Evolutionary conservation across 2,888 invertebrate genomes (phyloP), one percentile per base, ranked within the genome.

Genomic region (Agriopis marginaria): DNA sequence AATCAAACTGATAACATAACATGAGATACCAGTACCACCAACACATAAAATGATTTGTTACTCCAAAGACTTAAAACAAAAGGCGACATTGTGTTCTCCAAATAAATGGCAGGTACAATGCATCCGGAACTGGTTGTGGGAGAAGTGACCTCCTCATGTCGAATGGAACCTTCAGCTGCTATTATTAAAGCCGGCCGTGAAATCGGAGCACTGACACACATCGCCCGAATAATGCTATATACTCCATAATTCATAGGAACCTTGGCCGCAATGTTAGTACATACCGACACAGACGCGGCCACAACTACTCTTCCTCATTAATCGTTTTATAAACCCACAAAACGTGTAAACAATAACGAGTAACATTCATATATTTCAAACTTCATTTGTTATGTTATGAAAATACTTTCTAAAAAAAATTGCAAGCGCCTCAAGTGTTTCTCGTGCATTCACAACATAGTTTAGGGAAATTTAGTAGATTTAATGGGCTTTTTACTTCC

Each of bases 201-300:
- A 92, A 91, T 86, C 88, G 86, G 90, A 91, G 87, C 90, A 87
- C 89, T 88, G 89, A 88, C 91, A 91, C 81, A 92, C 89, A 91
- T 91, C 84, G 88, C 85, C 90, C 86, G 90, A 92, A 92, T 93
- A 92, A 92, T 91, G 90, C 92, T 91, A 91, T 92, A 90, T 88
- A 89, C 88, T 93, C 91, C 91, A 93, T 94, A 93, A 93, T 92
- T 92, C 93, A 93, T 89, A 85, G 86, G 84, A 86, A 85, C 93
- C 93, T 94, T 93, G 93, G 91, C 93, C 93, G 85, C 89, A 87
- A 89, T 92, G 83, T 82, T 82, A 81, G 74, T 70, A 71, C 64
- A 62, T 59, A 64, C 67, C 70, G 73, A 63, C 68, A 63, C 69
- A 71, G 75, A 70, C 64, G 68, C 77, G 74, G 72, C 68, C 69